These are phyloP conservation scores for Mycalesis mineus DNA, from an alignment of 2,888 invertebrate species.

Conservation along the genomic window DNA sequence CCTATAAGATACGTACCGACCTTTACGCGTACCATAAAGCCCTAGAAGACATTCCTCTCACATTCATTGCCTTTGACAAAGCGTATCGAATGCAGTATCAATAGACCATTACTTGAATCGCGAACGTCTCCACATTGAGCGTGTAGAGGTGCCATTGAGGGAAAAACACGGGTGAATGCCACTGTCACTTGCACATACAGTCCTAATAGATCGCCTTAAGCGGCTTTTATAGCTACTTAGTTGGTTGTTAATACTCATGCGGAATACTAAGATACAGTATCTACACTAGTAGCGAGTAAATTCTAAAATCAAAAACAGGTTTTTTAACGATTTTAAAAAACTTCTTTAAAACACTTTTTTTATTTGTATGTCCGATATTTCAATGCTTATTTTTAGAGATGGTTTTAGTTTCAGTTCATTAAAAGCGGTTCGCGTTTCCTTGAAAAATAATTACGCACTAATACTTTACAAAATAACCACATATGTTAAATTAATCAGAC, in stretches of 20 bases:
- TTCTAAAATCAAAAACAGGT: too few species aligned
- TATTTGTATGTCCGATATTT: too few species aligned
- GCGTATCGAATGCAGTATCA: conserved; percentile 12
- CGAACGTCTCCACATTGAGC: conserved; percentile 18
- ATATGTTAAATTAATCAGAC: too few species aligned
- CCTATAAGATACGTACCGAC: background rate
- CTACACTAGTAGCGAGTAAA: background rate
- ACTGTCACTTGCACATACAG: conserved; percentile 16
- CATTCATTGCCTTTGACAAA: conserved; percentile 21
- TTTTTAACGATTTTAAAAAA: too few species aligned
- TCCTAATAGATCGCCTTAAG: conserved; percentile 18
- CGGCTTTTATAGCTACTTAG: conserved; percentile 4
- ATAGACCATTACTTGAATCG: conserved; percentile 24
- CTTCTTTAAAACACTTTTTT: too few species aligned
- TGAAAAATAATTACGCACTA: too few species aligned
- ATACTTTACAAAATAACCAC: too few species aligned
- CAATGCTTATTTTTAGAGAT: too few species aligned
- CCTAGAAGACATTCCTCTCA: conserved; percentile 18
- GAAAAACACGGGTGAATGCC: conserved; percentile 23
- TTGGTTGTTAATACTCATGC: background rate
- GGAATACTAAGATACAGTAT: background rate
- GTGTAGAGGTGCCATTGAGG: conserved; percentile 12
- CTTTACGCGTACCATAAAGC: conserved; percentile 15
- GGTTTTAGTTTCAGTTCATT: too few species aligned
- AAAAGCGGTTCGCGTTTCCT: too few species aligned